Conservation (phyloP, 2,888 invertebrate genomes). For the Lasioglossum figueresi region DNA sequence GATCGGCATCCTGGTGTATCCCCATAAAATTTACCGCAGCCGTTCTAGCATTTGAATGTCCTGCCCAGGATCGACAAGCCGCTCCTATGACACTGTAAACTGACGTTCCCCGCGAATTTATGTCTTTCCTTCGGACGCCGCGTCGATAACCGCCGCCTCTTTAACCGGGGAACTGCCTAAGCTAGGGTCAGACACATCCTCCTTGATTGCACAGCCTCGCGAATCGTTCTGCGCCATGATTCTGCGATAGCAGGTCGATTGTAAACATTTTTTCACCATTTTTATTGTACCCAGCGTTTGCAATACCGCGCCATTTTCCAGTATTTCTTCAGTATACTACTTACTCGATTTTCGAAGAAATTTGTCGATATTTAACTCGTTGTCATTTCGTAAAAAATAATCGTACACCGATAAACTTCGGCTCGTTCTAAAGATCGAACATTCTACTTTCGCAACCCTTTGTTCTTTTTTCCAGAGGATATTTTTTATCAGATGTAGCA, state of each 20-base stretch:
- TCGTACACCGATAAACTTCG: too few relatives aligned
- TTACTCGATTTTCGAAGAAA: too few relatives aligned
- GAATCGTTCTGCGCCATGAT: neutral
- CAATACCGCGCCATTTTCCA: too few relatives aligned
- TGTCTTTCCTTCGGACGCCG: neutral
- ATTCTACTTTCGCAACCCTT: too few relatives aligned
- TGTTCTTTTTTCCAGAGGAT: too few relatives aligned
- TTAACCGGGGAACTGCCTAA: neutral
- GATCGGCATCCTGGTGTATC: conserved; percentile 34
- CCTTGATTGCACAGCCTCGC: neutral
- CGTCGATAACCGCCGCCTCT: conserved; percentile 4
- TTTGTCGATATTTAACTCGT: too few relatives aligned
- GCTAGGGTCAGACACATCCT: neutral
- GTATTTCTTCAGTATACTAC: too few relatives aligned
- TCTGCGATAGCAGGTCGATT: neutral
- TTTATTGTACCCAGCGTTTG: neutral
- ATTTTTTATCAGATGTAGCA: too few relatives aligned
- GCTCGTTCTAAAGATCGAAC: too few relatives aligned
- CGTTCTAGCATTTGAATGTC: conserved; percentile 31
- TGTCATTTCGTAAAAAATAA: too few relatives aligned
- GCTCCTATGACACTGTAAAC: conserved; percentile 29
- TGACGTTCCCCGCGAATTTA: conserved; percentile 35
- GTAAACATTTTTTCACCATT: neutral
- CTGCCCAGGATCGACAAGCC: conserved; percentile 37
- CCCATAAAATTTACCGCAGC: conserved; percentile 58